Evolutionary conservation across 2,888 invertebrate species (phyloP), one percentile per base, ranked within the genome.

Genomic region (Drosophila diplacantha): DNA sequence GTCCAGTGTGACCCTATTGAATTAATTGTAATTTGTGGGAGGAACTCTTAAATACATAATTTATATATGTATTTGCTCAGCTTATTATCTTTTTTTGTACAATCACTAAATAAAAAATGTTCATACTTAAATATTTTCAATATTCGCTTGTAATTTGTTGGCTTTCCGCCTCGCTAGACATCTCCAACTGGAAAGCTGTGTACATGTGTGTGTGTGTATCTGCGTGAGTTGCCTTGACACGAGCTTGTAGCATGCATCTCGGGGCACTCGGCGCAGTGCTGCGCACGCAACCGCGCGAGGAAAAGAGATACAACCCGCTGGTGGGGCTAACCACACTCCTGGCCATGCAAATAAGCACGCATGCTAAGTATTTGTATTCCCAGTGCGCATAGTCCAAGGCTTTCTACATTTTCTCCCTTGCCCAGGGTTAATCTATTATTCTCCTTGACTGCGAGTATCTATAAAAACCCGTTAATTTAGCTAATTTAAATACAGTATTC

Each of bases 201-300:
- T 18, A 12, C 12, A 16, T 50, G 8, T 29, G 37, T 68, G 51
- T 34, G 44, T 46, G 51, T 34, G 44, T 46, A 31, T 20, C 20
- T 46, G 31, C 44, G 44, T 46, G 31, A 46, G 51, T 29, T 44
- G 38, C 57, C 58, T 58, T 37, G 51, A 53, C 53, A 60, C 22
- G 39, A 51, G 52, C 57, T 60, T 72, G 41, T 75, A 77, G 75
- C 72, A 74, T 71, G 75, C 75, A 74, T 76, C 69, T 76, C 71
- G 67, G 76, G 47, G 60, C 59, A 22, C 41, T 61, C 71, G 78
- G 78, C 75, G 74, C 75, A 75, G 54, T 20, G 53, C 66, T 77
- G 75, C 77, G 75, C 75, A 75, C 75, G 65, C 75, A 75, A 75
- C 72, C 71, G 71, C 61, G 44, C 46, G 4, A 29, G 18, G 51